Base-by-base conservation (phyloP, 2,797 vertebrate genomes). In the Hydrocynus forskahlii region DNA sequence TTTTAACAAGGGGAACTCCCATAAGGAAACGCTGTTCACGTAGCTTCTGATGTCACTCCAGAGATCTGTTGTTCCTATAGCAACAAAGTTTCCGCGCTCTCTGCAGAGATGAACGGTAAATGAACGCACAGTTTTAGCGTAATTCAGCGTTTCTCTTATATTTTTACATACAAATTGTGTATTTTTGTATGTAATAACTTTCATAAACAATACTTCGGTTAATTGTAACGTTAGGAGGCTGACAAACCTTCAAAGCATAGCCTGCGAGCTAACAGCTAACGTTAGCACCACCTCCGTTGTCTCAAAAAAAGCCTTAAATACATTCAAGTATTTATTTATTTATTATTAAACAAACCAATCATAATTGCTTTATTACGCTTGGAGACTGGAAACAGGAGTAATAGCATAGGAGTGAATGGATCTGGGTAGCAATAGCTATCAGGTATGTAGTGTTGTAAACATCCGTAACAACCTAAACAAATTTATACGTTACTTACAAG, bases 1-100 rank as follows among this genome's bases (percentile, higher is more conserved):
- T 2, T 57, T 21, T 23, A 67, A 57, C 1, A 57, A 25, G 14
- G 0, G 76, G 79, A 83, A 81, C 71, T 25, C 0, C 0, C 19
- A 2, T 45, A 19, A 16, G 6, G 19, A 43, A 10, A 71, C 0
- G 66, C 70, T 83, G 23, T 4, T 35, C 64, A 21, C 62, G 75
- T 62, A 82, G 7, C 8, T 74, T 76, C 13, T 14, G 0, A 9
- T 23, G 81, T 80, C 35, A 23, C 4, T 0, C 13, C 23, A 9
- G 13, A 19, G 16, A 16, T 7, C 12, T 16, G 86, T 1, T 13
- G 87, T 93, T 92, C 74, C 85, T 78, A 86, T 88, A 80, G 90
- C 60, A 84, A 87, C 79, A 0, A 0, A 12, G 35, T 1, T 14
- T 5, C 7, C 35, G 35, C 2, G 29, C 8, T 14, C 1, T 7